phyloP scores from a whole-genome alignment of 2,113 vertebrate species.

The Leucosticte australis region DNA sequence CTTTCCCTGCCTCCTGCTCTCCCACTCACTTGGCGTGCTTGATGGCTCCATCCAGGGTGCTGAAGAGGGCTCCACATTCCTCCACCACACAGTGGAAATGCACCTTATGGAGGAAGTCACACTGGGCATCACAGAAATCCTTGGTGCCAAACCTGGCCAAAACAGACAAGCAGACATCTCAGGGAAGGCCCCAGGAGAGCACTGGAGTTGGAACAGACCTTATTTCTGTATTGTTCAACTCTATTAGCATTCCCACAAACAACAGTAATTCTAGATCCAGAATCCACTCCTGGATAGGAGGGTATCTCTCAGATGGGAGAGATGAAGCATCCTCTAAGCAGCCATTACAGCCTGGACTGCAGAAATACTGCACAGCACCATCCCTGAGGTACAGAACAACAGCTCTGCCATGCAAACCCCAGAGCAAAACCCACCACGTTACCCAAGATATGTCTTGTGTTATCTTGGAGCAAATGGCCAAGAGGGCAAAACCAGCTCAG shows the following conservation, averaged over 20 bases:
- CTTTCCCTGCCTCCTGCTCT: background rate
- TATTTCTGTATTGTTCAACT: background rate
- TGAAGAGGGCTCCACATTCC: constrained; percentile 96
- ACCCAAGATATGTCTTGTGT: background rate
- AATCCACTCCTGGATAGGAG: background rate
- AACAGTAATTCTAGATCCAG: background rate
- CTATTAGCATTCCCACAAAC: background rate
- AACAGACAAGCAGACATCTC: background rate
- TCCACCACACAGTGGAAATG: constrained; percentile 97
- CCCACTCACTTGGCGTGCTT: constrained; percentile 94
- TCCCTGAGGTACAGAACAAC: background rate
- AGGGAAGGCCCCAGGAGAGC: background rate
- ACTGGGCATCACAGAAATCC: constrained; percentile 92
- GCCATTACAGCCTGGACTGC: background rate
- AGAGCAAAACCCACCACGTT: background rate
- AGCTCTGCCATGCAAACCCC: background rate
- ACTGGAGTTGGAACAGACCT: background rate
- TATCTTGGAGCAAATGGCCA: background rate
- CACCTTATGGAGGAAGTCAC: constrained; percentile 95
- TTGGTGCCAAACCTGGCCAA: constrained; percentile 89
- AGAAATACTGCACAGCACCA: background rate
- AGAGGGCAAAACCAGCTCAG: background rate
- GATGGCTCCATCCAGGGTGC: constrained; percentile 96
- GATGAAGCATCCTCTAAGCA: background rate
- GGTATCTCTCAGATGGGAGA: background rate